Conservation (phyloP, 2,888 invertebrate species). For the Andrena chrysosceles region DNA sequence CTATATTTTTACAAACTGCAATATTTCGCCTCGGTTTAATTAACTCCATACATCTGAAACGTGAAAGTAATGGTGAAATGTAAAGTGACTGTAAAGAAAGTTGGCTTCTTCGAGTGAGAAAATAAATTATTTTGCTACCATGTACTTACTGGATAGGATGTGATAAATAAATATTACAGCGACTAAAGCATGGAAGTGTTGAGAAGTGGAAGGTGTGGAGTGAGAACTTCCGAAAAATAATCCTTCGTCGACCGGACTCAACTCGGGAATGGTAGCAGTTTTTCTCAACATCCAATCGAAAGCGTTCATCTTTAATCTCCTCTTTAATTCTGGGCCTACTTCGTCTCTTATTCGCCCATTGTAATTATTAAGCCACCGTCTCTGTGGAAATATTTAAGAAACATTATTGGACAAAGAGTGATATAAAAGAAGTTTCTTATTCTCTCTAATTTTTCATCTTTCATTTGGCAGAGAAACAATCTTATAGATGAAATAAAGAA, state of each 20-base stretch:
- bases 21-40: not conserved
- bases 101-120: not conserved
- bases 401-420: too few species aligned
- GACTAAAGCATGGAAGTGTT: slow-evolving; percentile 52
- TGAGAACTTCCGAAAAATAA: slow-evolving; percentile 66
- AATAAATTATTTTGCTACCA: not conserved
- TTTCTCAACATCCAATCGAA: slow-evolving; percentile 95
- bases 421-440: too few species aligned
- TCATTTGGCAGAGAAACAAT: too few species aligned
- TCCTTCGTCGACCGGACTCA: slow-evolving; percentile 78
- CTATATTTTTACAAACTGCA: slow-evolving; percentile 19
- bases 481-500: too few species aligned
- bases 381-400: slow-evolving; percentile 84
- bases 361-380: slow-evolving; percentile 92
- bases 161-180: slow-evolving; percentile 50
- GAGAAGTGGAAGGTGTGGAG: slow-evolving; percentile 44
- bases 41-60: slow-evolving; percentile 35
- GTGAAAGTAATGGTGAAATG: slow-evolving; percentile 1
- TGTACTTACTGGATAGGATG: slow-evolving; percentile 45
- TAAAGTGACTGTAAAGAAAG: not conserved
- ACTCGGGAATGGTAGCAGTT: slow-evolving; percentile 89
- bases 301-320: slow-evolving; percentile 89
- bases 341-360: slow-evolving; percentile 90
- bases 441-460: too few species aligned
- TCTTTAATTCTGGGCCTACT: slow-evolving; percentile 91